A percentile compares a stretch with the other conserved stretches of the same genome.
These are phyloP conservation scores for Agapornis roseicollis DNA, from an alignment of 2,113 vertebrate genomes.

Conservation along the genomic window DNA sequence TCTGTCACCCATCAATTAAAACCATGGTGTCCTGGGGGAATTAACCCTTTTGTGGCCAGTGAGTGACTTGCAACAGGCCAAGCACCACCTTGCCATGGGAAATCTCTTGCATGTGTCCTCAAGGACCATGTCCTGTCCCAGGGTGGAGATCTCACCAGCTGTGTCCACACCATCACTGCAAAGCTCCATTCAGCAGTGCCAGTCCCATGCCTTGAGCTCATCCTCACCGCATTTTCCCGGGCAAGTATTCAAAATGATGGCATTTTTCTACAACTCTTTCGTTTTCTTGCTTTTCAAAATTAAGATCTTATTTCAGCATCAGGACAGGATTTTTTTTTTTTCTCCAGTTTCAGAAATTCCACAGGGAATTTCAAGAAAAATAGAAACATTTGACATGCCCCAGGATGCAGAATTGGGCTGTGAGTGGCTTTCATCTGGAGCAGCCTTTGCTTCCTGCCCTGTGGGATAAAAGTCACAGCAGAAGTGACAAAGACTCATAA, in stretches of 20 bases:
- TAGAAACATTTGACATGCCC: background rate
- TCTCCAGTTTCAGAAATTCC: background rate
- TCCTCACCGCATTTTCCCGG: accelerated
- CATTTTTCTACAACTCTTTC: background rate
- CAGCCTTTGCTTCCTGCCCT: background rate
- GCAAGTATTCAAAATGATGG: accelerated
- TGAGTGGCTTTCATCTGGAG: background rate
- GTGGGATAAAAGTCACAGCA: conserved; percentile 21
- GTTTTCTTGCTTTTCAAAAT: background rate
- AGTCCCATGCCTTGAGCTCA: background rate
- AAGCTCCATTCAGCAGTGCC: background rate
- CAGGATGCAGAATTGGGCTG: background rate
- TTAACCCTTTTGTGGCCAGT: accelerated
- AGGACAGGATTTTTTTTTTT: background rate
- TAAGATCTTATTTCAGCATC: background rate
- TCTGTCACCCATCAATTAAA: background rate
- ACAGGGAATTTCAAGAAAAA: background rate
- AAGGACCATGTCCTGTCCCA: background rate
- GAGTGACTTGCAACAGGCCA: background rate
- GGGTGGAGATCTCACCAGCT: background rate
- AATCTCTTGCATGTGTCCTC: accelerated
- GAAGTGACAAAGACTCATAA: conserved; percentile 22
- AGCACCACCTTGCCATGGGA: accelerated
- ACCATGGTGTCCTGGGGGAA: background rate
- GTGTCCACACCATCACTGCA: background rate